Conservation (phyloP, 2,797 vertebrate species). For the Prunella strophiata region DNA sequence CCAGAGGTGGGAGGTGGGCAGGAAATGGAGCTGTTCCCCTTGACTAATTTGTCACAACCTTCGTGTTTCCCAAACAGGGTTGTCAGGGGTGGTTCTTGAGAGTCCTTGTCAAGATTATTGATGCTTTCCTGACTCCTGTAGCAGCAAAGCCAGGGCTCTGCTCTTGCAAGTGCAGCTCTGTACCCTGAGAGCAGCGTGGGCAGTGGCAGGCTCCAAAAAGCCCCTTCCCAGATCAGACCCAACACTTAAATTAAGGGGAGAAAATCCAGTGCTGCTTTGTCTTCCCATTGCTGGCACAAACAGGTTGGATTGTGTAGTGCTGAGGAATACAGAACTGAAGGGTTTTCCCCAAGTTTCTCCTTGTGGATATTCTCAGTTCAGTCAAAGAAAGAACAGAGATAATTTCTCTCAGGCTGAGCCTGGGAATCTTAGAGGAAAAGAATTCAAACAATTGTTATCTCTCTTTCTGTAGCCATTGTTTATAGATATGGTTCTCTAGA, state of each 20-base stretch:
- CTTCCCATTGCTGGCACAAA: background rate
- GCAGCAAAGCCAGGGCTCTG: background rate
- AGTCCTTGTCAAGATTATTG: background rate
- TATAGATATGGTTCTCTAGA: too few relatives aligned
- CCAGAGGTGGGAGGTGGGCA: background rate
- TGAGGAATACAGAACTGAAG: background rate
- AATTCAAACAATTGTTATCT: too few relatives aligned
- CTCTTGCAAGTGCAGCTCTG: background rate
- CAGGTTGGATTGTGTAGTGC: background rate
- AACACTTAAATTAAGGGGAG: background rate
- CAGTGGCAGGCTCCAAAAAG: background rate
- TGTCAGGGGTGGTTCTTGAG: background rate
- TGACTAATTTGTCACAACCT: background rate
- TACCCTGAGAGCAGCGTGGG: background rate
- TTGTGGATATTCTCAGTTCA: too few relatives aligned
- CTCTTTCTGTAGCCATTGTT: too few relatives aligned
- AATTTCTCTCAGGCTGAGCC: too few relatives aligned
- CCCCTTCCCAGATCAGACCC: background rate
- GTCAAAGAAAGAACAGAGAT: too few relatives aligned
- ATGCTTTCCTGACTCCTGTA: background rate
- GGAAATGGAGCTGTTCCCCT: background rate
- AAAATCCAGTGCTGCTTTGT: background rate
- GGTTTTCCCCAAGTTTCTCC: background rate
- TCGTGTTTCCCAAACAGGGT: background rate
- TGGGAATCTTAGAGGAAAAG: too few relatives aligned